Evolutionary conservation across 2,113 vertebrate genomes (phyloP).

Genomic region (Hepsetus odoe): DNA sequence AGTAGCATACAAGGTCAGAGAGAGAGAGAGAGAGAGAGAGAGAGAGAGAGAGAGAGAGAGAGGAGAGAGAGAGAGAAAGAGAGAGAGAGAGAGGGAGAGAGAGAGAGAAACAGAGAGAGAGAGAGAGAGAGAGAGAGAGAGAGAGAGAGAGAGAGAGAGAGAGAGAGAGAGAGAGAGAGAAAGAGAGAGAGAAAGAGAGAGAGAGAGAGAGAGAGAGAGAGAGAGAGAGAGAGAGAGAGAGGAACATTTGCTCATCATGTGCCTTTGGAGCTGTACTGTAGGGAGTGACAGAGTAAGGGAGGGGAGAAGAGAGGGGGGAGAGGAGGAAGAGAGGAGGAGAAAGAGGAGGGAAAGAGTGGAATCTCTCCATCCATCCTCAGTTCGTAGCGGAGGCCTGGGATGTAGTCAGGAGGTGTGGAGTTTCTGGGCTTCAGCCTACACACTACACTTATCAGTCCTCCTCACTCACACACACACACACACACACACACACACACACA

Average conservation of each 20-base stretch:
- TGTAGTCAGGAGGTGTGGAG: slow-evolving; percentile 6
- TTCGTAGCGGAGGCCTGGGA: slow-evolving; percentile 38
- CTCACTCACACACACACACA: too few species aligned
- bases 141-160: neutral
- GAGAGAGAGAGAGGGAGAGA: neutral
- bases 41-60: neutral
- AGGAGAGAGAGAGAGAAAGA: neutral
- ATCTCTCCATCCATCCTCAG: slow-evolving; percentile 20
- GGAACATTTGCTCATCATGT: too few species aligned
- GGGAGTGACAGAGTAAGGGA: slow-evolving; percentile 34
- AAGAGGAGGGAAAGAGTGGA: slow-evolving; percentile 7
- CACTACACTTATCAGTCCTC: too few species aligned
- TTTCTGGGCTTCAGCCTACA: too few species aligned
- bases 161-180: slow-evolving; percentile 30
- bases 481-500: too few species aligned
- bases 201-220: slow-evolving; percentile 28
- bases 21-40: slow-evolving; percentile 10
- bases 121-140: slow-evolving; percentile 28
- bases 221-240: neutral
- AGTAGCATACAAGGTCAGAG: slow-evolving; percentile 15
- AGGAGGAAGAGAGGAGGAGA: slow-evolving; percentile 31
- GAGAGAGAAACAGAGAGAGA: neutral
- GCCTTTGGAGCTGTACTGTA: too few species aligned
- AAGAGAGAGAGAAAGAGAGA: slow-evolving; percentile 26
- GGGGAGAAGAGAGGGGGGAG: slow-evolving; percentile 14